phyloP scores from a whole-genome alignment of 2,797 vertebrate species.

The Syngnathus acus region DNA sequence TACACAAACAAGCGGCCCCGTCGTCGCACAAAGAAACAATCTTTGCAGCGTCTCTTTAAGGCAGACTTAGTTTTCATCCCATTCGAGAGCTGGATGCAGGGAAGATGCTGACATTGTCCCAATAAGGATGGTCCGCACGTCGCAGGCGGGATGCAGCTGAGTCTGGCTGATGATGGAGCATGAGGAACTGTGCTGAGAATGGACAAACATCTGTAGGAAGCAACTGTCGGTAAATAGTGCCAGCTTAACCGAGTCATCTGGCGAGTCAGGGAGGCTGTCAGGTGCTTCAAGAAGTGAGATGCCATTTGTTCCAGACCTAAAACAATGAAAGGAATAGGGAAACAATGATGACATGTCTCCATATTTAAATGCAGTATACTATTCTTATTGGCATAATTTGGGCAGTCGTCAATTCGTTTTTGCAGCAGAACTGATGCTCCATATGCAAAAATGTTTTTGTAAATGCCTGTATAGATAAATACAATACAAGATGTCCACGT shows the following conservation, averaged over 20 bases:
- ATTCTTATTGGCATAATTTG: no score
- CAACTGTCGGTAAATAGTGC: conserved; percentile 30
- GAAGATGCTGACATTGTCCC: conserved; percentile 35
- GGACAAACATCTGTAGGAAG: conserved; percentile 42
- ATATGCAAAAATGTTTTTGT: no score
- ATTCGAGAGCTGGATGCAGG: conserved; percentile 35
- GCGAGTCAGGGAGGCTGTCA: conserved; percentile 43
- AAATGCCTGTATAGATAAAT: no score
- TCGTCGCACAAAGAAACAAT: conserved; percentile 81
- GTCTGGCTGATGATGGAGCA: conserved; percentile 9
- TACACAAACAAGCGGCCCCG: conserved; percentile 78
- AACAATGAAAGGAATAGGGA: conserved; percentile 4
- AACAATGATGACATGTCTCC: background rate
- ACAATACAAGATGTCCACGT: no score
- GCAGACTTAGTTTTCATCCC: conserved; percentile 82
- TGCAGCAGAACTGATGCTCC: no score
- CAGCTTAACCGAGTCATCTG: conserved; percentile 37
- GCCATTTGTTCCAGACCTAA: conserved; percentile 66
- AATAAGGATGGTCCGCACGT: conserved; percentile 30
- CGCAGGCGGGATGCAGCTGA: background rate
- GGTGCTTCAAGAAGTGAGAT: conserved; percentile 48
- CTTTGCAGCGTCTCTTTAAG: conserved; percentile 79
- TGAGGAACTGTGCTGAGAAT: conserved; percentile 19
- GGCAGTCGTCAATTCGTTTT: no score
- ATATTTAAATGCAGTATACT: background rate